Base-by-base conservation (phyloP, 2,888 invertebrate species). In the Agrypnus murinus region DNA sequence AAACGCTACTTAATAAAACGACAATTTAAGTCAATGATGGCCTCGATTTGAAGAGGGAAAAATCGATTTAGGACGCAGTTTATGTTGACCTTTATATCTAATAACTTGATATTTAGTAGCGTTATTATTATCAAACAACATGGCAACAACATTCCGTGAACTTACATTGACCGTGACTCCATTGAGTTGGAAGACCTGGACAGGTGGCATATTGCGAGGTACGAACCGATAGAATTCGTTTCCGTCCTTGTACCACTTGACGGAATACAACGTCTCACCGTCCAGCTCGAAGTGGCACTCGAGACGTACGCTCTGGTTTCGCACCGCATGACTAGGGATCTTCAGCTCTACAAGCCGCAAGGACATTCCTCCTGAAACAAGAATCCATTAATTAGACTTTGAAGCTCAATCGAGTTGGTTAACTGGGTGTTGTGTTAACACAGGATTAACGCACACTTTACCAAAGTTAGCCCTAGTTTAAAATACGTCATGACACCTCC, bases 171-270 rank as follows among this genome's bases (percentile, higher is more conserved):
- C 95, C 79, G 92, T 91, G 69, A 96, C 93, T 76, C 95, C 95
- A 0, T 93, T 93, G 77, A 94, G 86, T 62, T 90, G 88, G 84
- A 95, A 95, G 80, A 92, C 91, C 85, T 94, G 92, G 43, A 92
- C 91, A 1, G 94, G 93, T 69, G 95, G 95, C 81, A 89, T 89
- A 84, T 95, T 95, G 63, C 92, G 88, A 15, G 95, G 95, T 77
- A 95, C 93, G 86, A 92, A 95, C 73, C 95, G 89, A 88, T 94
- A 95, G 88, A 95, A 95, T 87, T 95, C 95, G 84, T 93, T 91
- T 76, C 95, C 95, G 83, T 95, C 95, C 84, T 95, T 95, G 88
- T 95, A 95, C 95, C 95, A 96, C 87, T 95, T 95, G 80, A 95
- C 95, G 34, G 95, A 95, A 86, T 95, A 96, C 55, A 95, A 88